Percentiles rank a stretch among this genome's conserved stretches.
phyloP scores from a whole-genome alignment of 2,888 invertebrate genomes.

The Adela reaumurella region DNA sequence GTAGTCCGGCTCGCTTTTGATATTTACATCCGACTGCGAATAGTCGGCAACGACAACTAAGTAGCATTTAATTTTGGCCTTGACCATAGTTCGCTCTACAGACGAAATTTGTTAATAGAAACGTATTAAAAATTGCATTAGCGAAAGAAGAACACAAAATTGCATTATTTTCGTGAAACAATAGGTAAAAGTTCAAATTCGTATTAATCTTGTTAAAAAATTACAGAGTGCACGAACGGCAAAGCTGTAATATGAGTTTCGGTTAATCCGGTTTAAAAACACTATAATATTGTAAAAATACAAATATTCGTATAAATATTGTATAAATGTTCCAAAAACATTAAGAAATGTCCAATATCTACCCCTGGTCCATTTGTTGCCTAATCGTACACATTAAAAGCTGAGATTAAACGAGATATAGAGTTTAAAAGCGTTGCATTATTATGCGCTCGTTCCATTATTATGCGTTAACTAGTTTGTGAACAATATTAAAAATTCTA shows the following conservation, averaged over 20 bases:
- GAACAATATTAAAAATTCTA: not conserved
- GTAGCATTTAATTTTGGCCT: too few relatives aligned
- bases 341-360: not conserved
- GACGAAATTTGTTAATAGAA: too few relatives aligned
- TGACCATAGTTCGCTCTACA: too few relatives aligned
- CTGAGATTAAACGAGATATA: not conserved
- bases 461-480: not conserved
- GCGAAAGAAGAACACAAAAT: too few relatives aligned
- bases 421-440: not conserved
- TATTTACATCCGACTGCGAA: too few relatives aligned
- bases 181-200: too few relatives aligned
- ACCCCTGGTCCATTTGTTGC: not conserved
- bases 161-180: too few relatives aligned
- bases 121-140: too few relatives aligned
- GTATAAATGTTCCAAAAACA: not conserved
- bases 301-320: not conserved
- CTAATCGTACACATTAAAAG: not conserved
- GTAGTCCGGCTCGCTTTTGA: too few relatives aligned
- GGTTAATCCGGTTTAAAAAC: not conserved
- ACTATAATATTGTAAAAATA: not conserved
- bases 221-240: too few relatives aligned
- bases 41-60: too few relatives aligned
- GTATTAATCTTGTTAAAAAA: too few relatives aligned
- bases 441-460: not conserved
- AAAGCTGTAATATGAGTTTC: not conserved